Conservation (phyloP, 2,113 vertebrate genomes). For the Grus americana region DNA sequence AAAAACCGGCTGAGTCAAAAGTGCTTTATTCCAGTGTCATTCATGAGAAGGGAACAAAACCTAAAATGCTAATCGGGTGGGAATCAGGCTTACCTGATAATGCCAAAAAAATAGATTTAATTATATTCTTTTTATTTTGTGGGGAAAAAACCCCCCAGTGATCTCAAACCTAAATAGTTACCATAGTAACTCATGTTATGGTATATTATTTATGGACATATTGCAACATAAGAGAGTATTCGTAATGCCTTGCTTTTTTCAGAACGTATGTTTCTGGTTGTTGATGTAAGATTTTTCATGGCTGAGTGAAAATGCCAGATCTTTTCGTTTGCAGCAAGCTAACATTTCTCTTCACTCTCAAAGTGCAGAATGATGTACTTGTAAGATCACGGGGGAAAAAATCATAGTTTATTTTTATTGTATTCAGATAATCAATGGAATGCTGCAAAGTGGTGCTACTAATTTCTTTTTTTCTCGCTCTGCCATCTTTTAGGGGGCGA, state of each 20-base stretch:
- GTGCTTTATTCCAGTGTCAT: neutral
- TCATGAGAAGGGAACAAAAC: neutral
- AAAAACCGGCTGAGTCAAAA: neutral
- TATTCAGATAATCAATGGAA: neutral
- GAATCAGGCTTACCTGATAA: neutral
- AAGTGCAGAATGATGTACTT: neutral
- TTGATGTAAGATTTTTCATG: neutral
- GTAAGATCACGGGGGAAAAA: neutral
- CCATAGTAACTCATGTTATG: constrained; percentile 32
- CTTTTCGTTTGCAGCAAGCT: neutral
- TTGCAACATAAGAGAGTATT: neutral
- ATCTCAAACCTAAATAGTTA: constrained; percentile 13
- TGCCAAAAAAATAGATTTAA: neutral
- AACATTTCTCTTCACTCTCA: neutral
- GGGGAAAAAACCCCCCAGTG: neutral
- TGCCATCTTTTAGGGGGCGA: rapidly evolving
- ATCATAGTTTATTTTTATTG: neutral
- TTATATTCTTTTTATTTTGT: neutral
- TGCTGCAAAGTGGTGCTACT: neutral
- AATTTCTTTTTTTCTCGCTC: neutral
- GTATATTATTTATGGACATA: constrained; percentile 12
- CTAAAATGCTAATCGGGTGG: neutral
- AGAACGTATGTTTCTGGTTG: neutral
- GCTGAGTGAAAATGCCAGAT: constrained; percentile 2
- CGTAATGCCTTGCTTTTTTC: neutral